A percentile compares a stretch with the other conserved stretches of the same genome.
Conservation (phyloP, 2,113 vertebrate species). For the Oreochromis aureus region DNA sequence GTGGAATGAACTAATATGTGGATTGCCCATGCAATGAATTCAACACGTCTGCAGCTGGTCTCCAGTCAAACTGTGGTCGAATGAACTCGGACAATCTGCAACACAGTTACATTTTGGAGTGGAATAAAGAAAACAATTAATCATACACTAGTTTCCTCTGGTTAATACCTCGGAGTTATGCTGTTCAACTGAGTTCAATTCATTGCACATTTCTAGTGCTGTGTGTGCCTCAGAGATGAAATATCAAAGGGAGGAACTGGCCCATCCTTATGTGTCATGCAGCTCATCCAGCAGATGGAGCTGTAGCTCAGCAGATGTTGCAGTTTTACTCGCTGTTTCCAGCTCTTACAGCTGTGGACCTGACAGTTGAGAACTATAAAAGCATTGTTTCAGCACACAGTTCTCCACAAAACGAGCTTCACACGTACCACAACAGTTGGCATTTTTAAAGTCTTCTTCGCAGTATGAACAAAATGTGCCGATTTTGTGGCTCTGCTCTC, state of each 20-base stretch:
- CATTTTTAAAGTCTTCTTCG: background rate
- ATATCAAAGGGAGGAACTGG: background rate
- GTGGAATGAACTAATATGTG: fast-evolving
- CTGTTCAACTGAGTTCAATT: background rate
- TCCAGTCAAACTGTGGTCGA: background rate
- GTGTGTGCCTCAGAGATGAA: background rate
- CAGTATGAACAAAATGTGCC: background rate
- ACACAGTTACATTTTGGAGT: background rate
- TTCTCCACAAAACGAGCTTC: background rate
- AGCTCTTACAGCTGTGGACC: background rate
- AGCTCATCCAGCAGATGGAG: constrained; percentile 23
- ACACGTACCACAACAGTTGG: background rate
- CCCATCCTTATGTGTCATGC: background rate
- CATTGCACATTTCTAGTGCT: background rate
- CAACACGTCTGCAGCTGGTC: background rate
- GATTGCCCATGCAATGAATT: background rate
- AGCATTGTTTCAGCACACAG: background rate
- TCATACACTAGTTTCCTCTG: background rate
- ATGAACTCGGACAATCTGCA: background rate
- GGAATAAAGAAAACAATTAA: background rate
- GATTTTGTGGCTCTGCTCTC: constrained; percentile 10
- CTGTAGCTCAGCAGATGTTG: background rate
- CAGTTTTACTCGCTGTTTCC: background rate
- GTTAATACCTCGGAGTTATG: background rate
- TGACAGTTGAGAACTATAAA: background rate